Evolutionary conservation across 2,888 invertebrate species (phyloP).

Genomic region (Tetramorium bicarinatum): DNA sequence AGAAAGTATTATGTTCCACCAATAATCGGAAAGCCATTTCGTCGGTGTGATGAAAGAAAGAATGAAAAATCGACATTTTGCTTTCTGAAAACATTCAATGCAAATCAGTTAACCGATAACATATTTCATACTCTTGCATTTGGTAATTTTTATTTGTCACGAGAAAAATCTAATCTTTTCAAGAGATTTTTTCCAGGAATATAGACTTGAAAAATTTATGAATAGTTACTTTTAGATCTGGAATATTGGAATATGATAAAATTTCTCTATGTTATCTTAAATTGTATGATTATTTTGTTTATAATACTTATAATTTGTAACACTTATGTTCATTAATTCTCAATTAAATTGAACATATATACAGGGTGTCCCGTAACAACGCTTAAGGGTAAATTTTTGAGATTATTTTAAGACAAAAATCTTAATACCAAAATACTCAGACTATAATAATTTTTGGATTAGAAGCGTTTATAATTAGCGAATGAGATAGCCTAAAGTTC

Average conservation of each 20-base stretch:
- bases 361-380: no score
- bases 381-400: no score
- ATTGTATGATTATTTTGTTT: neutral
- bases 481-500: no score
- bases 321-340: constrained; percentile 18
- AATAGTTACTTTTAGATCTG: neutral
- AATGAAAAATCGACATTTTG: neutral
- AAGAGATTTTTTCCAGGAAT: neutral
- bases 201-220: neutral
- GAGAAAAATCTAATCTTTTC: neutral
- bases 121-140: neutral
- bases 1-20: constrained; percentile 6
- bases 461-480: no score
- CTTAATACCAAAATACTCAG: no score
- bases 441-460: no score
- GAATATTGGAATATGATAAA: neutral
- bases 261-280: neutral
- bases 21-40: constrained; percentile 8
- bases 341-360: neutral
- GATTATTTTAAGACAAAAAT: no score
- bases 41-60: neutral
- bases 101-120: constrained; percentile 4
- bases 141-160: constrained; percentile 6
- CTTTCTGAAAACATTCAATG: neutral
- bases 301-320: neutral